Percentiles rank a stretch among this genome's conserved stretches.
phyloP scores from a whole-genome alignment of 2,113 vertebrate genomes.

The Octodon degus region DNA sequence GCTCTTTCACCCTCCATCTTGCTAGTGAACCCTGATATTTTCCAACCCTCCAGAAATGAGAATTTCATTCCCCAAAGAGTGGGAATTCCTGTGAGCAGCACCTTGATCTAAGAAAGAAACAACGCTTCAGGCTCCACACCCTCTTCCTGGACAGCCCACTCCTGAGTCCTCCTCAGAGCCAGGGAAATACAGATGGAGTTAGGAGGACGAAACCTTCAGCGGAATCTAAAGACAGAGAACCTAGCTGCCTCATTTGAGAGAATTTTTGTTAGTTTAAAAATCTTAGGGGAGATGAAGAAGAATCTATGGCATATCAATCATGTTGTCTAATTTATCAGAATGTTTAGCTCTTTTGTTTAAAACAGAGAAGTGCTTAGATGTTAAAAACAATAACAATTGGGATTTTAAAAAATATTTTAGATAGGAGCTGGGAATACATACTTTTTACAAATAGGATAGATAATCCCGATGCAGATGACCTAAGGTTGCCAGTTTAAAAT shows the following conservation, averaged over 20 bases:
- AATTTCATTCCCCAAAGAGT: slow-evolving; percentile 64
- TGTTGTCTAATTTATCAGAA: background rate
- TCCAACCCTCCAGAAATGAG: slow-evolving; percentile 69
- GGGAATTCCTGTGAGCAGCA: slow-evolving; percentile 69
- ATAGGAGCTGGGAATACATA: background rate
- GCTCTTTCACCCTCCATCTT: slow-evolving; percentile 67
- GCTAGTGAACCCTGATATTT: slow-evolving; percentile 67
- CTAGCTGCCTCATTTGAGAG: background rate
- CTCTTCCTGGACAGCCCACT: slow-evolving; percentile 60
- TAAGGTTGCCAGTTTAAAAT: background rate
- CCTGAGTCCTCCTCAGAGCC: slow-evolving; percentile 50
- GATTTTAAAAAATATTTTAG: background rate
- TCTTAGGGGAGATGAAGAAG: background rate
- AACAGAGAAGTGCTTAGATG: background rate
- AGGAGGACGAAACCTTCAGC: background rate
- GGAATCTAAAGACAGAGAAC: background rate
- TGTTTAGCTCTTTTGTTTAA: background rate
- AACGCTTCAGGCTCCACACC: slow-evolving; percentile 53
- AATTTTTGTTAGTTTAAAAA: background rate
- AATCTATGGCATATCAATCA: slow-evolving; percentile 29
- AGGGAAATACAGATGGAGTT: background rate
- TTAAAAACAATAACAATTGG: background rate
- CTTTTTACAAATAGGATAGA: background rate
- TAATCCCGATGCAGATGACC: background rate
- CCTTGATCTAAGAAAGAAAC: slow-evolving; percentile 53